Conservation (phyloP, 2,797 vertebrate genomes). For the Holocentrus rufus region DNA sequence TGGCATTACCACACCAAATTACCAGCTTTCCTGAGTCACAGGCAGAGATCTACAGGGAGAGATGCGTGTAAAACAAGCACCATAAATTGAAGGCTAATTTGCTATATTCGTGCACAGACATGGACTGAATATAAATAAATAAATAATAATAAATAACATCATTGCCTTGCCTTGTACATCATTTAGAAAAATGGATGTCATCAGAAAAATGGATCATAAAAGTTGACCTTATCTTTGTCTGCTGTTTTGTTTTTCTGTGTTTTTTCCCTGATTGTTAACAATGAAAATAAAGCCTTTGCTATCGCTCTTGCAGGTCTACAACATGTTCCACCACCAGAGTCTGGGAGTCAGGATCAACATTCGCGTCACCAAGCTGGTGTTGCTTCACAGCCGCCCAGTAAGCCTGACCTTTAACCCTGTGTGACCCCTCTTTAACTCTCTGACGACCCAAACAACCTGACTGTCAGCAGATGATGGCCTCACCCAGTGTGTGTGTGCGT, state of each 20-base stretch:
- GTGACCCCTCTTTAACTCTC: constrained; percentile 1
- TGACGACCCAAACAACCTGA: constrained; percentile 9
- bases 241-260: background rate
- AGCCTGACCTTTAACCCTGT: constrained; percentile 69
- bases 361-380: constrained; percentile 92
- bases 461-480: constrained; percentile 23
- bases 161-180: background rate
- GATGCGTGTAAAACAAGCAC: background rate
- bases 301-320: constrained; percentile 87
- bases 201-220: background rate
- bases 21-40: constrained; percentile 17
- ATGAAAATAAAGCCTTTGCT: background rate
- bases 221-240: background rate
- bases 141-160: too few relatives aligned
- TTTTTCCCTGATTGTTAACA: background rate
- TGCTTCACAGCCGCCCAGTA: constrained; percentile 92
- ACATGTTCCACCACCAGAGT: constrained; percentile 96
- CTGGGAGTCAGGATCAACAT: constrained; percentile 91
- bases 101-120: background rate
- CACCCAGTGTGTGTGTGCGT: constrained; percentile 5
- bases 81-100: constrained; percentile 2
- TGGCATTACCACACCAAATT: constrained; percentile 17
- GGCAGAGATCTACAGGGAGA: background rate
- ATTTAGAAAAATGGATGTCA: background rate
- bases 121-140: too few relatives aligned